These are phyloP conservation scores for Felis chaus DNA, from an alignment of 2,113 vertebrate species.

Conservation along the genomic window DNA sequence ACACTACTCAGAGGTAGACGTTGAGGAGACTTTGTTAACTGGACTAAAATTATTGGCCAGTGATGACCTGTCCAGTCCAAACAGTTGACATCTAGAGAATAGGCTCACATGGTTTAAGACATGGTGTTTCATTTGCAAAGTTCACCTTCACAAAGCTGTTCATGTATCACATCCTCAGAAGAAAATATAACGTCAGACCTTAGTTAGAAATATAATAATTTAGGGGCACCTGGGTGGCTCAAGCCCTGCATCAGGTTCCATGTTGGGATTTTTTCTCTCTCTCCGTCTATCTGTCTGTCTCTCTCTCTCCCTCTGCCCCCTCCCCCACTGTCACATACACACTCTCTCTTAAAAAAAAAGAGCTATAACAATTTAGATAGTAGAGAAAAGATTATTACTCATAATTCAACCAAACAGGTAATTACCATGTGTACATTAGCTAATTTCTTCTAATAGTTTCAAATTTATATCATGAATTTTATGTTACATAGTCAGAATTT, in stretches of 20 bases:
- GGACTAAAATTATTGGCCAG: not conserved
- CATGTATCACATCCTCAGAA: not conserved
- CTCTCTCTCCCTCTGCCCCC: no score
- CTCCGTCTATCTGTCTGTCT: not conserved
- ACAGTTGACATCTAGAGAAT: not conserved
- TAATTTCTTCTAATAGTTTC: conserved; percentile 17
- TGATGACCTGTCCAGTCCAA: not conserved
- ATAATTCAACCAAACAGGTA: not conserved
- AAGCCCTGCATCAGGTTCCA: not conserved
- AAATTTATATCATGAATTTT: not conserved
- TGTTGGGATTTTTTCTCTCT: not conserved
- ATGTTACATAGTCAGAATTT: not conserved
- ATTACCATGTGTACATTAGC: not conserved
- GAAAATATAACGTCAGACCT: not conserved
- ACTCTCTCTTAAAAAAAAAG: not conserved
- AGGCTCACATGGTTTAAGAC: not conserved
- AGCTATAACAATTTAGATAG: not conserved
- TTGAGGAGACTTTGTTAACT: not conserved
- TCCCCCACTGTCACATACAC: no score
- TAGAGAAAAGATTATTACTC: not conserved
- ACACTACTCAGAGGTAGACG: not conserved
- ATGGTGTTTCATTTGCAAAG: not conserved
- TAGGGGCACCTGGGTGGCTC: no score
- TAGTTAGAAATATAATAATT: not conserved
- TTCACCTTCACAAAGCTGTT: not conserved